Conservation (phyloP, 2,888 invertebrate species). For the Omphaloscelis lunosa region DNA sequence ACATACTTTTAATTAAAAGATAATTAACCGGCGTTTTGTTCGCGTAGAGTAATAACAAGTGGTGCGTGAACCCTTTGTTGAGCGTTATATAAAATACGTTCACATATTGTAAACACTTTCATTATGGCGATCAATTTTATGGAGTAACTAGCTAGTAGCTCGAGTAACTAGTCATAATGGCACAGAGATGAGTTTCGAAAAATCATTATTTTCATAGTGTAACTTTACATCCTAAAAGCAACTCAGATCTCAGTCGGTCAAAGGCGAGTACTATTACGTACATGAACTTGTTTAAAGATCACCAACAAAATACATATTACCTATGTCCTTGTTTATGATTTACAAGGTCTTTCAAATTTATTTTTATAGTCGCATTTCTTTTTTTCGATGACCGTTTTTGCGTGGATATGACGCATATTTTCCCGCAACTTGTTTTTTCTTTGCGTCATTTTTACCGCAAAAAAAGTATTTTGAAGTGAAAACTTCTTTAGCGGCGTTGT, state of each 20-base stretch:
- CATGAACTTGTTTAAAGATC: not conserved
- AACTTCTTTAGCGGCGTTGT: no score
- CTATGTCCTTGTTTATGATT: not conserved
- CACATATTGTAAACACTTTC: conserved; percentile 19
- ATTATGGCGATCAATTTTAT: conserved; percentile 40
- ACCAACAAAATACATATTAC: not conserved
- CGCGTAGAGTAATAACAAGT: conserved; percentile 35
- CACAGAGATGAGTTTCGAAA: not conserved
- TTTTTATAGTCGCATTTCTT: not conserved
- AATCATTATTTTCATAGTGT: not conserved
- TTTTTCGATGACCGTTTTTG: no score
- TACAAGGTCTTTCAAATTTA: not conserved
- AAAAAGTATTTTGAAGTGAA: no score
- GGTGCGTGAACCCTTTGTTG: conserved; percentile 35
- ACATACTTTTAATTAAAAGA: conserved; percentile 50
- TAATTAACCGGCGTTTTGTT: conserved; percentile 48
- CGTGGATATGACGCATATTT: no score
- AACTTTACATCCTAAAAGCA: not conserved
- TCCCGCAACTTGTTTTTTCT: no score
- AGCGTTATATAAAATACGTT: conserved; percentile 14
- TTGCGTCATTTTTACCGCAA: no score
- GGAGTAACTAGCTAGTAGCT: not conserved
- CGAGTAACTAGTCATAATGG: no score
- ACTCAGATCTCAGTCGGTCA: not conserved
- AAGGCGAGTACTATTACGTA: not conserved